These are phyloP conservation scores for Drosophila pruinosa DNA, from an alignment of 1,140 invertebrate genomes.

Conservation along the genomic window DNA sequence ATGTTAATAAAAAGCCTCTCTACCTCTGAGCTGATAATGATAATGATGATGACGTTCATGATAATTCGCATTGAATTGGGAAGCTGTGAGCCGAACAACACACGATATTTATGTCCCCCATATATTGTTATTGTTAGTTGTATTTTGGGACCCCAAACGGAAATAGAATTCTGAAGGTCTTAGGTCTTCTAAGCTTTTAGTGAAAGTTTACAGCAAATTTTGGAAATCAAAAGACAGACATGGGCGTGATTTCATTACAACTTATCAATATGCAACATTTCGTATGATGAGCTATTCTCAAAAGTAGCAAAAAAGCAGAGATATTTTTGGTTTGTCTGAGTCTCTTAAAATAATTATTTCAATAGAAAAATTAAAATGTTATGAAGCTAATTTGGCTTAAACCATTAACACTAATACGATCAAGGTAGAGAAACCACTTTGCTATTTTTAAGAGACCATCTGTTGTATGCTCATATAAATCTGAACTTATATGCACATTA, in stretches of 20 bases:
- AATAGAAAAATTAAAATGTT: too few species aligned
- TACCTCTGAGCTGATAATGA: slow-evolving; percentile 4
- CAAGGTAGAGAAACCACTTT: too few species aligned
- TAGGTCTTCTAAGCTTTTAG: slow-evolving; percentile 11
- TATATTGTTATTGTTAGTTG: slow-evolving; percentile 19
- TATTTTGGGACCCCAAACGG: slow-evolving; percentile 41
- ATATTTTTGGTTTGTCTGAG: too few species aligned
- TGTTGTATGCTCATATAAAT: too few species aligned
- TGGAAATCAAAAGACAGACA: slow-evolving; percentile 1
- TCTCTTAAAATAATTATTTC: too few species aligned
- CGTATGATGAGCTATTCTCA: neutral
- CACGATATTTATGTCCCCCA: slow-evolving; percentile 19
- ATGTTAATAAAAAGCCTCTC: slow-evolving; percentile 54
- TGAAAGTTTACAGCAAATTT: slow-evolving; percentile 51
- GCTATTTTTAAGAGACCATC: too few species aligned
- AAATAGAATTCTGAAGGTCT: slow-evolving; percentile 71
- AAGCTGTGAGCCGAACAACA: slow-evolving; percentile 1
- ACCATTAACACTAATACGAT: too few species aligned
- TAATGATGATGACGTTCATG: slow-evolving; percentile 6
- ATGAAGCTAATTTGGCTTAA: too few species aligned
- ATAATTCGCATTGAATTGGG: slow-evolving; percentile 21
- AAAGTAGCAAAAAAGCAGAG: neutral
- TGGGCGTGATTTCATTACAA: slow-evolving; percentile 4
- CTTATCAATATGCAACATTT: neutral
- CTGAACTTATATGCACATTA: too few species aligned